A percentile compares a stretch with the other conserved stretches of the same genome.
Conservation (phyloP, 2,797 vertebrate species). For the Eremophila alpestris region DNA sequence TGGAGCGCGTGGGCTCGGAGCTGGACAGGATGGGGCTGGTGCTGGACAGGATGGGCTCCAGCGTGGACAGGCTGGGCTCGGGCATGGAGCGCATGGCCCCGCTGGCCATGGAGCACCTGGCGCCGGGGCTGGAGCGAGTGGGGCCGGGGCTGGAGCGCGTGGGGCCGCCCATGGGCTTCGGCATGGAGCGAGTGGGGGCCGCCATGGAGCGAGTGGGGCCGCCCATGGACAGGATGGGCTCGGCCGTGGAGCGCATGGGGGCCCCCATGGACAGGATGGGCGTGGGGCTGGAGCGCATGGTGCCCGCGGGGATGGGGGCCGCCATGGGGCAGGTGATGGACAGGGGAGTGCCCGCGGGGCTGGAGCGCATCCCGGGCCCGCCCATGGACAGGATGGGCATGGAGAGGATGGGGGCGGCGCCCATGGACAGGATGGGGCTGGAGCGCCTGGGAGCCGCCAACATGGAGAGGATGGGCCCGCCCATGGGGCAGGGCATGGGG, state of each 20-base stretch:
- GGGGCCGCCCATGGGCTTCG: conserved; percentile 87
- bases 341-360: conserved; percentile 84
- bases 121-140: conserved; percentile 86
- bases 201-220: conserved; percentile 85
- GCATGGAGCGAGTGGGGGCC: conserved; percentile 85
- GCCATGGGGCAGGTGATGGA: conserved; percentile 90
- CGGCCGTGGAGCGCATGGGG: conserved; percentile 88
- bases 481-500: conserved; percentile 83
- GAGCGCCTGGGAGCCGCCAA: conserved; percentile 87
- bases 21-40: conserved; percentile 91
- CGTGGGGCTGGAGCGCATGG: conserved; percentile 88
- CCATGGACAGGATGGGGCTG: conserved; percentile 85
- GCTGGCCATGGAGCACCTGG: conserved; percentile 80
- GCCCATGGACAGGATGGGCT: conserved; percentile 85
- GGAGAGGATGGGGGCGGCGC: conserved; percentile 88
- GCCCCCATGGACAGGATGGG: conserved; percentile 88
- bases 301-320: conserved; percentile 84
- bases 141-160: conserved; percentile 86
- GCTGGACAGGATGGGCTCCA: conserved; percentile 85
- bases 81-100: conserved; percentile 83
- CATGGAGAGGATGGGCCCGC: conserved; percentile 86
- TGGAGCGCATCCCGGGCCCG: conserved; percentile 86
- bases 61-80: conserved; percentile 84
- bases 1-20: conserved; percentile 86
- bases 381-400: conserved; percentile 88